These are phyloP conservation scores for Myotis brandtii DNA, from an alignment of 2,113 vertebrate genomes.

Conservation along the genomic window DNA sequence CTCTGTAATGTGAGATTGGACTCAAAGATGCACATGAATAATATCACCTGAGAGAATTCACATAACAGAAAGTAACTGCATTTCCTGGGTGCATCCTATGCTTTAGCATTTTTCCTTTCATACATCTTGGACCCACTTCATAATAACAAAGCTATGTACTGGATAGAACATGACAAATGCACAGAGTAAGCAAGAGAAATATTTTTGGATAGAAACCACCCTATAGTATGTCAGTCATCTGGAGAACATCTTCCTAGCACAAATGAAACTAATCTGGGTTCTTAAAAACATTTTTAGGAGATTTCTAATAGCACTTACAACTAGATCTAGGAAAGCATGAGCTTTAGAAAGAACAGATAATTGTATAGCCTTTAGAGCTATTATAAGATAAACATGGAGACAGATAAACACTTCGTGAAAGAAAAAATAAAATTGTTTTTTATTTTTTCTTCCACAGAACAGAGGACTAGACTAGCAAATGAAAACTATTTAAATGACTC, in stretches of 20 bases:
- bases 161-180: constrained; percentile 39
- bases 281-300: not conserved
- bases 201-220: constrained; percentile 67
- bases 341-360: not conserved
- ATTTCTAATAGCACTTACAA: constrained; percentile 22
- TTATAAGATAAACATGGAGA: not conserved
- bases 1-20: not conserved
- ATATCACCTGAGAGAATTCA: not conserved
- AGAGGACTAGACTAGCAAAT: not conserved
- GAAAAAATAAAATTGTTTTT: not conserved
- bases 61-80: not conserved
- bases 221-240: constrained; percentile 61
- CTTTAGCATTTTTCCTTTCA: not conserved
- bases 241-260: constrained; percentile 79
- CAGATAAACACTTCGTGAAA: not conserved
- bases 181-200: constrained; percentile 53
- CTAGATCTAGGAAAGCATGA: not conserved
- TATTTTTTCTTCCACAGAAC: constrained; percentile 37
- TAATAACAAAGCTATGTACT: constrained; percentile 52
- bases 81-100: not conserved
- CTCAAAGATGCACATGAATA: not conserved
- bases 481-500: not conserved
- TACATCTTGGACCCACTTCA: constrained; percentile 42
- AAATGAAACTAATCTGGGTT: constrained; percentile 45
- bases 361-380: not conserved